Conservation (phyloP, 2,797 vertebrate species). For the Chloroceryle amazona region DNA sequence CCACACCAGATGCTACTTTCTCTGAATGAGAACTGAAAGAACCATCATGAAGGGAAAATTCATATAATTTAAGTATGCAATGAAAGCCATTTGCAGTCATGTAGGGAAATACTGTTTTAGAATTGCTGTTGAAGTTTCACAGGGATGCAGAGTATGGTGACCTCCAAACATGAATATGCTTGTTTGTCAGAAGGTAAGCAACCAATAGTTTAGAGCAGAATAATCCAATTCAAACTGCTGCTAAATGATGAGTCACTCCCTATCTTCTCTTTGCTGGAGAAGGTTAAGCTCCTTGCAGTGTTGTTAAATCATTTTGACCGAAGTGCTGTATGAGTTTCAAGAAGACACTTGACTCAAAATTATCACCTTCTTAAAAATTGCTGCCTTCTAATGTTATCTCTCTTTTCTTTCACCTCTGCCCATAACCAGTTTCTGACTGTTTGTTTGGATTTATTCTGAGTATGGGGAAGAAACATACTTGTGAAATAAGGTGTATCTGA, state of each 20-base stretch:
- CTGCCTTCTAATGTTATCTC: not conserved
- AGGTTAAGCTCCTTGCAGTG: conserved; percentile 4
- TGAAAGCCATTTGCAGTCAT: conserved; percentile 31
- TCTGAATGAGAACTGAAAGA: conserved; percentile 54
- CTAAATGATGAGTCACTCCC: conserved; percentile 33
- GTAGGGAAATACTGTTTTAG: not conserved
- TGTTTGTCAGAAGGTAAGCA: conserved; percentile 10
- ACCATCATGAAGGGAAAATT: conserved; percentile 1
- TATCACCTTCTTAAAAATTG: not conserved
- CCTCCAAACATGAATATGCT: not conserved
- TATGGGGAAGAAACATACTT: not conserved
- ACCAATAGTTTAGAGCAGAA: not conserved
- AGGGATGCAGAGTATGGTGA: not conserved
- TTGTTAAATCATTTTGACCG: conserved; percentile 36
- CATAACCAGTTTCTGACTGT: not conserved
- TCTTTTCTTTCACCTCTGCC: not conserved
- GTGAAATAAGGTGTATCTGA: not conserved
- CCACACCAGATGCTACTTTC: conserved; percentile 41
- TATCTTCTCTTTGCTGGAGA: not conserved
- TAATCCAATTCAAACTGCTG: not conserved
- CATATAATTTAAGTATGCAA: not conserved
- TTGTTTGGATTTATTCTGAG: not conserved
- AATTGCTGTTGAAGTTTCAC: conserved; percentile 26
- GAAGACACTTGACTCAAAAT: not conserved
- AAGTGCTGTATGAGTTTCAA: not conserved